These are phyloP conservation scores for Rhagonycha fulva DNA, from an alignment of 2,888 invertebrate genomes.

Conservation along the genomic window DNA sequence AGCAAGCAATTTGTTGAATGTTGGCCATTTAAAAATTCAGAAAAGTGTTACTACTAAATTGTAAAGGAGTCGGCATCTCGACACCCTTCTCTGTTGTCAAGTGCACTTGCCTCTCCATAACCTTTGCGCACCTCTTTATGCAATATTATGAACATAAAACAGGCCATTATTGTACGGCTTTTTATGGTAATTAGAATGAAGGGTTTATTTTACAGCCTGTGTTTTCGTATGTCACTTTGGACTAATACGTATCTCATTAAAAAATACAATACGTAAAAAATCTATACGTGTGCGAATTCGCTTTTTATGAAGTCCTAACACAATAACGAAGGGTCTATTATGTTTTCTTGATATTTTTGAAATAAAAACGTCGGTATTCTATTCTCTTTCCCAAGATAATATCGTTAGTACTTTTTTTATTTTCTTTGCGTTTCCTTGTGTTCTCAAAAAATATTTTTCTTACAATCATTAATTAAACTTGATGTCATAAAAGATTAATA, in stretches of 20 bases:
- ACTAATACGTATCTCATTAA: conserved; percentile 18
- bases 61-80: conserved; percentile 23
- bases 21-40: conserved; percentile 21
- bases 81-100: conserved; percentile 33
- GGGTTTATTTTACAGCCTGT: conserved; percentile 27
- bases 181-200: conserved; percentile 36
- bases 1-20: conserved; percentile 15
- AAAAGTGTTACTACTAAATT: conserved; percentile 25
- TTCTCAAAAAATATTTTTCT: conserved; percentile 9
- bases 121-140: conserved; percentile 25
- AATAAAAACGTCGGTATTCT: conserved; percentile 3
- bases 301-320: conserved; percentile 12
- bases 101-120: conserved; percentile 32
- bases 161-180: conserved; percentile 29
- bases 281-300: conserved; percentile 2
- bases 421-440: conserved; percentile 17
- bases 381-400: conserved; percentile 14
- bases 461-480: conserved; percentile 26
- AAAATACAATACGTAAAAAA: conserved; percentile 10
- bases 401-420: conserved; percentile 23
- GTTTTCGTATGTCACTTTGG: conserved; percentile 26
- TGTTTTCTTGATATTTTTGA: conserved; percentile 9
- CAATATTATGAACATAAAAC: conserved; percentile 33
- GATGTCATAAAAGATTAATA: conserved; percentile 21
- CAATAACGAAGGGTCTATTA: conserved; percentile 15